Conservation (phyloP, 92 coral and sea anemone genomes). For the Palythoa caribaeorum region DNA sequence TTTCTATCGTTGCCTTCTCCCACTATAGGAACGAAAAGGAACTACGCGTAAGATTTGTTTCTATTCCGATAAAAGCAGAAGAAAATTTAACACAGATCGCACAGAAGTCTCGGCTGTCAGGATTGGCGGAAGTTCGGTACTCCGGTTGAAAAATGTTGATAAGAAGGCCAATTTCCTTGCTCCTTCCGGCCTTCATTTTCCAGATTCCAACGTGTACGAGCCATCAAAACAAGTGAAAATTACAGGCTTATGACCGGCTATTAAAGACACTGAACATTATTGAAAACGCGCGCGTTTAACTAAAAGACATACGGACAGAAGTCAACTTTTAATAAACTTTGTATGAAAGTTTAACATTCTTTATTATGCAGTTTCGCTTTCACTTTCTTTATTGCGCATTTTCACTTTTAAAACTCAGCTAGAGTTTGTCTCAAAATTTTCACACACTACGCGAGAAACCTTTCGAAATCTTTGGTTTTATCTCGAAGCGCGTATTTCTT, state of each 20-base stretch:
- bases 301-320: background rate
- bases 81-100: background rate
- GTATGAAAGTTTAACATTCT: no score
- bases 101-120: background rate
- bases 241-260: background rate
- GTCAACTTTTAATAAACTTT: no score
- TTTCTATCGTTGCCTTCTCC: background rate
- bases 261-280: background rate
- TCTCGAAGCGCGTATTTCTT: no score
- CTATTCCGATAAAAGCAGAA: background rate
- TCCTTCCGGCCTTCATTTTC: conserved; percentile 16
- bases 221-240: background rate
- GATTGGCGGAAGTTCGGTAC: conserved; percentile 13
- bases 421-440: no score
- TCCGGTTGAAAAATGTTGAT: conserved; percentile 33
- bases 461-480: no score
- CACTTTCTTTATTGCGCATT: no score
- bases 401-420: no score
- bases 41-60: background rate
- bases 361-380: no score
- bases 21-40: conserved; percentile 19
- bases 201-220: conserved; percentile 35
- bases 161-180: conserved; percentile 30
- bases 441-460: no score
- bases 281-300: background rate